These are phyloP conservation scores for Rhodophaea formosa DNA, from an alignment of 2,888 invertebrate species.

Conservation along the genomic window DNA sequence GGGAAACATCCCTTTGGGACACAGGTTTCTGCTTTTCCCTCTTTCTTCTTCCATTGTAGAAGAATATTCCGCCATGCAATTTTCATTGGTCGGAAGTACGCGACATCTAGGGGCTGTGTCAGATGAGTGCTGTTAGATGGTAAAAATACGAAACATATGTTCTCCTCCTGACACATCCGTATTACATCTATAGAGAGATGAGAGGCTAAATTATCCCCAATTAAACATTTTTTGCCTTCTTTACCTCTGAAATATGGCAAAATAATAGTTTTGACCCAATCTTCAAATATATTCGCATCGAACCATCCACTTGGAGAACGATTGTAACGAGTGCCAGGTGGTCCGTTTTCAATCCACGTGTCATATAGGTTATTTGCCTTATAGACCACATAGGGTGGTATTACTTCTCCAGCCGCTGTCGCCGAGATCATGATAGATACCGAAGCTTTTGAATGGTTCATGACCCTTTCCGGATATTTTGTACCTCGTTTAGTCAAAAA, in stretches of 20 bases:
- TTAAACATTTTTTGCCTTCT: slow-evolving; percentile 38
- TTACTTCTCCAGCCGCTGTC: slow-evolving; percentile 30
- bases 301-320: slow-evolving; percentile 48
- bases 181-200: too few species aligned
- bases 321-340: slow-evolving; percentile 46
- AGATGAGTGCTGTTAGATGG: too few species aligned
- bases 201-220: too few species aligned
- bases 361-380: slow-evolving; percentile 48
- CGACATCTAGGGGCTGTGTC: too few species aligned
- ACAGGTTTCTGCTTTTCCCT: too few species aligned
- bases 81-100: too few species aligned
- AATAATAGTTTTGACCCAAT: slow-evolving; percentile 39
- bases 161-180: too few species aligned
- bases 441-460: slow-evolving; percentile 25
- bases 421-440: slow-evolving; percentile 28
- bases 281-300: slow-evolving; percentile 41
- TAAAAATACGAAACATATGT: too few species aligned
- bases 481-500: slow-evolving; percentile 2
- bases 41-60: too few species aligned
- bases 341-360: slow-evolving; percentile 51
- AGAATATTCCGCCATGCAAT: too few species aligned
- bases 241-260: slow-evolving; percentile 33
- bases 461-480: slow-evolving; percentile 28
- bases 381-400: slow-evolving; percentile 53
- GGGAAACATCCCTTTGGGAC: too few species aligned